A percentile compares a stretch with the other conserved stretches of the same genome.
Conservation (phyloP, 2,888 invertebrate species). For the Chymomyza procnemis region DNA sequence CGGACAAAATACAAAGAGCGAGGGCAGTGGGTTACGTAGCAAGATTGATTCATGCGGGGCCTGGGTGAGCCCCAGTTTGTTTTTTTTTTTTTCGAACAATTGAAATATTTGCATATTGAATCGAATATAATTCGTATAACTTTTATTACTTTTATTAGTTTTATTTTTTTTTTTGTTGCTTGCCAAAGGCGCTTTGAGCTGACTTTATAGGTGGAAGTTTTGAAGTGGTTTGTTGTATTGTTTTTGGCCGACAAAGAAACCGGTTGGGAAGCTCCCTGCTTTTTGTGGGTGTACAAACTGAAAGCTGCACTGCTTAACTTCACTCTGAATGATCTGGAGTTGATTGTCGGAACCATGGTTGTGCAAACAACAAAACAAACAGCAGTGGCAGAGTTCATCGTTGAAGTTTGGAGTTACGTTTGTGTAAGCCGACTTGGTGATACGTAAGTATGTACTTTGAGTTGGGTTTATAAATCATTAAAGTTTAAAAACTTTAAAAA, state of each 20-base stretch:
- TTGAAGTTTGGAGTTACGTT: too few relatives aligned
- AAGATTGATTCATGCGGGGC: background rate
- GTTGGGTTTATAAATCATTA: too few relatives aligned
- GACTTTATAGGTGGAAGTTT: background rate
- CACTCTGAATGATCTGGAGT: too few relatives aligned
- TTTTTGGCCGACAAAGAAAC: background rate
- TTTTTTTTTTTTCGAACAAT: too few relatives aligned
- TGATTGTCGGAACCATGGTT: too few relatives aligned
- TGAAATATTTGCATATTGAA: constrained; percentile 44
- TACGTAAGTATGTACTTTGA: too few relatives aligned
- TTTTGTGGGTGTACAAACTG: background rate
- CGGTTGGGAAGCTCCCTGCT: background rate
- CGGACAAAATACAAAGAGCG: background rate
- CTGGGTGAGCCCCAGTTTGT: background rate
- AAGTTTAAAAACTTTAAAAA: too few relatives aligned
- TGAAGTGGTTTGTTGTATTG: background rate
- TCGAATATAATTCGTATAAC: constrained; percentile 14
- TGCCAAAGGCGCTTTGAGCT: background rate
- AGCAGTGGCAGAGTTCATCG: too few relatives aligned
- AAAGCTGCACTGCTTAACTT: background rate
- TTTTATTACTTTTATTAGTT: constrained; percentile 40
- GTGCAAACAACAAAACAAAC: too few relatives aligned
- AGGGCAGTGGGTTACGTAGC: background rate
- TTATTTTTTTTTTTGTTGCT: constrained; percentile 48
- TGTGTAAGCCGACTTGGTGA: too few relatives aligned